These are phyloP conservation scores for Sebastiscus tertius DNA, from an alignment of 2,797 vertebrate genomes.

Conservation along the genomic window DNA sequence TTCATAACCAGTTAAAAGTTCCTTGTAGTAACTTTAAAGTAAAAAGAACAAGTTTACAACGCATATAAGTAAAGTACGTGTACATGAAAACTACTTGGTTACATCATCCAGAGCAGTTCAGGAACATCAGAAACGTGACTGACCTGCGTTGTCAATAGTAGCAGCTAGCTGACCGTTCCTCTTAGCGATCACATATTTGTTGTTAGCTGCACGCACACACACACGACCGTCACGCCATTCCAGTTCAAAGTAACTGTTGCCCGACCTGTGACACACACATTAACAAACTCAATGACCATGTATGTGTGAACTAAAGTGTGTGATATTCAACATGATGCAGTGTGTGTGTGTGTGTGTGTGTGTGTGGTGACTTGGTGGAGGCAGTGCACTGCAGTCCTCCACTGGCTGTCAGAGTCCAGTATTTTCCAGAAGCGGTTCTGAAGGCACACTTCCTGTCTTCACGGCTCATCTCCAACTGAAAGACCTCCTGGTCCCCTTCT, in stretches of 20 bases:
- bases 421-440: constrained; percentile 93
- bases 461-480: constrained; percentile 95
- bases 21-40: neutral
- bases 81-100: neutral
- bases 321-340: neutral
- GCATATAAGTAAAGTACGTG: neutral
- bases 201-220: constrained; percentile 90
- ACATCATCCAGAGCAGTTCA: neutral
- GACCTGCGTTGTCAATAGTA: constrained; percentile 90
- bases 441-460: constrained; percentile 95
- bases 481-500: constrained; percentile 96
- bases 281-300: neutral
- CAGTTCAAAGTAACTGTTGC: constrained; percentile 92
- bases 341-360: constrained; percentile 11
- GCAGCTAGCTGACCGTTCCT: constrained; percentile 96
- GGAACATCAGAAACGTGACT: constrained; percentile 37
- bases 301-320: neutral
- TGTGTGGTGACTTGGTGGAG: constrained; percentile 86
- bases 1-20: neutral
- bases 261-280: constrained; percentile 81
- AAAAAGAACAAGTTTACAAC: neutral
- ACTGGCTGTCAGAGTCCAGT: constrained; percentile 91
- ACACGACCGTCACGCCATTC: constrained; percentile 92
- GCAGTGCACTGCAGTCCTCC: constrained; percentile 94
- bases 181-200: constrained; percentile 94